These are phyloP conservation scores for Cynopterus brachyotis DNA, from an alignment of 2,113 vertebrate species.

Conservation along the genomic window DNA sequence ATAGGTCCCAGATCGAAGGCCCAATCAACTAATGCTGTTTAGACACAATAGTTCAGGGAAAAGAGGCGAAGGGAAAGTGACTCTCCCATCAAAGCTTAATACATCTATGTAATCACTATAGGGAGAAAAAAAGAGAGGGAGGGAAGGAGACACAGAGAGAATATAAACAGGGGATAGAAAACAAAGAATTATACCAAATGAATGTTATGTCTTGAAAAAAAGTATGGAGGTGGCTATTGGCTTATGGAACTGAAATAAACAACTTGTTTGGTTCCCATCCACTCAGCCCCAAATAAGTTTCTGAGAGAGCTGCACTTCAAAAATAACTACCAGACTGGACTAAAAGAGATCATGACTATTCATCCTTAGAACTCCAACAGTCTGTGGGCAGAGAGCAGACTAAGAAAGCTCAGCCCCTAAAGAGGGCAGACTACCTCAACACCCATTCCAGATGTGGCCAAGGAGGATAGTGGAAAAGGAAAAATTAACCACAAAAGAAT, in stretches of 20 bases:
- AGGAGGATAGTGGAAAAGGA: not conserved
- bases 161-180: not conserved
- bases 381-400: not conserved
- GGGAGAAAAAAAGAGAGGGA: too few relatives aligned
- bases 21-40: not conserved
- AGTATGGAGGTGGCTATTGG: not conserved
- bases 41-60: not conserved
- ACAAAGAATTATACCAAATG: not conserved
- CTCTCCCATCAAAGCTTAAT: not conserved
- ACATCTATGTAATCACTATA: not conserved
- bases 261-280: not conserved
- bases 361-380: not conserved
- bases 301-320: not conserved
- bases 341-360: not conserved
- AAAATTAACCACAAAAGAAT: not conserved
- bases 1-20: not conserved
- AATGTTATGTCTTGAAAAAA: not conserved
- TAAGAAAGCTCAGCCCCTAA: not conserved
- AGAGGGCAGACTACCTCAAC: not conserved
- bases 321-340: not conserved
- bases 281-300: not conserved
- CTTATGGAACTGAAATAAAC: not conserved
- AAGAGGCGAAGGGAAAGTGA: not conserved
- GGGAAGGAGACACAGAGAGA: not conserved
- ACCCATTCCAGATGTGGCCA: not conserved